phyloP scores from a whole-genome alignment of 2,888 invertebrate species.

The Cephus nigrinus region DNA sequence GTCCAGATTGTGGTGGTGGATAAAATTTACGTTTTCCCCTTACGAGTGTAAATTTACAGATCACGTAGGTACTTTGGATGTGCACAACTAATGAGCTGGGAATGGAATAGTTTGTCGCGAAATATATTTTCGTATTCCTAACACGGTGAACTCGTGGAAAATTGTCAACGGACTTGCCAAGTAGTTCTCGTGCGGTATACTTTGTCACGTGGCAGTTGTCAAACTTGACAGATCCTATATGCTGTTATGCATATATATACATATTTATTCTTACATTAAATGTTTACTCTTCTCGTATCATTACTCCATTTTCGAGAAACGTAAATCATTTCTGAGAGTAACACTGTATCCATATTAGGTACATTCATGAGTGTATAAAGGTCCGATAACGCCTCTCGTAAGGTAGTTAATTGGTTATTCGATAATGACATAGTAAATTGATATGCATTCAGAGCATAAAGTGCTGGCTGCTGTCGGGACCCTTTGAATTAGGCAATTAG shows the following conservation, averaged over 20 bases:
- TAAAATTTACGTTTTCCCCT: neutral
- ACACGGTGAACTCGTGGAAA: neutral
- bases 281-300: neutral
- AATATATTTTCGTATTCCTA: neutral
- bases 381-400: neutral
- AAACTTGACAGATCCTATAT: neutral
- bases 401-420: neutral
- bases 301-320: neutral
- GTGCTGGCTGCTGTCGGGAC: neutral
- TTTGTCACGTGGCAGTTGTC: neutral
- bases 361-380: neutral
- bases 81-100: neutral
- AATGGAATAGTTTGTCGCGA: neutral
- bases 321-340: neutral
- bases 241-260: too few species aligned
- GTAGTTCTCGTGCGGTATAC: neutral
- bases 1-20: neutral
- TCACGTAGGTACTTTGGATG: neutral
- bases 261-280: neutral
- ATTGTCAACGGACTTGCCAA: neutral
- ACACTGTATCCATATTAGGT: neutral
- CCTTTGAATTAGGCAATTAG: neutral
- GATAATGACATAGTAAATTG: neutral
- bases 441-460: neutral
- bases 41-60: neutral